Conservation (phyloP, 2,113 vertebrate genomes). For the Turdus rufiventris region DNA sequence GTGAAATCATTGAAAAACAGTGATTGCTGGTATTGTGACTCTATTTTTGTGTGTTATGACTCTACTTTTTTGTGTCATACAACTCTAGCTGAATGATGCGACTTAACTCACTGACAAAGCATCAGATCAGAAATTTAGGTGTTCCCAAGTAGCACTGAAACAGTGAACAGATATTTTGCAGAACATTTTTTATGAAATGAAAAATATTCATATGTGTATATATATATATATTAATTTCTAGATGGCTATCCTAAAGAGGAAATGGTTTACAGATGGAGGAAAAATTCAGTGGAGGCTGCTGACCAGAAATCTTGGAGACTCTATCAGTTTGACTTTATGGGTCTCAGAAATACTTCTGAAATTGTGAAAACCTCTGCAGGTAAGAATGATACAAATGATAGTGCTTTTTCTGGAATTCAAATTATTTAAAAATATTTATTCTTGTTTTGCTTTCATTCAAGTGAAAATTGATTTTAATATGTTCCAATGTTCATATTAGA, state of each 20-base stretch:
- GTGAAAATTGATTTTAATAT: background rate
- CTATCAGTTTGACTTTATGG: conserved; percentile 97
- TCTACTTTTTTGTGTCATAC: background rate
- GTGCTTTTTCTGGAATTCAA: background rate
- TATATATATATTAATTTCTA: conserved; percentile 69
- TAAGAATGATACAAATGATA: conserved; percentile 49
- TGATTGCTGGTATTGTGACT: background rate
- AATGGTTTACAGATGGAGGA: conserved; percentile 96
- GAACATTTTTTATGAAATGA: background rate
- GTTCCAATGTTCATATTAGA: background rate
- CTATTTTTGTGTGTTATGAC: background rate
- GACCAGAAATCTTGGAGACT: conserved; percentile 96
- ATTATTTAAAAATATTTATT: background rate
- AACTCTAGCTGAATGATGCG: background rate
- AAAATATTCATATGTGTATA: background rate
- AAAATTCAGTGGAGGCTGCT: conserved; percentile 91
- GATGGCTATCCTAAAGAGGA: conserved; percentile 96
- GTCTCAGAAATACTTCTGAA: conserved; percentile 90
- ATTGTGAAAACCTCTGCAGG: conserved; percentile 89
- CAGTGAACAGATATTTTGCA: background rate
- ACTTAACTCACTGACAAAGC: background rate
- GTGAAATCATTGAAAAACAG: background rate
- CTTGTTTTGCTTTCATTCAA: background rate
- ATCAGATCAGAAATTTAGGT: background rate
- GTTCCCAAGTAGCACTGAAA: background rate